Evolutionary conservation across 2,888 invertebrate genomes (phyloP), one percentile per base, ranked within the genome.

Genomic region (Erebia palarica): DNA sequence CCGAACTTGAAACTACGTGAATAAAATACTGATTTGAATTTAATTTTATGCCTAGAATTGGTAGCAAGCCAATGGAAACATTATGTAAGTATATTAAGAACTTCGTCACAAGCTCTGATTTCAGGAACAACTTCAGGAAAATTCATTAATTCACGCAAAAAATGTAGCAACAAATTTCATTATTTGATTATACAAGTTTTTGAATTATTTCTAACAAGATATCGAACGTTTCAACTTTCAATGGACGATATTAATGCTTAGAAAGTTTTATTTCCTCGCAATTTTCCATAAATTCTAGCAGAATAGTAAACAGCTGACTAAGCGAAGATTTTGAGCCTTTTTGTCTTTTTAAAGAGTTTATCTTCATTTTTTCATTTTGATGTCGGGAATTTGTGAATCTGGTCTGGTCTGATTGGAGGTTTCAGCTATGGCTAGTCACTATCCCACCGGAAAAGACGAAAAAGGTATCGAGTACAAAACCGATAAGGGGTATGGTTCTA

Each of bases 21-120:
- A 58, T 57, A 47, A 66, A 66, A 66, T 66, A 58, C 57, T 18
- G 47, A 66, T 57, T 66, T 47, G 58, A 21, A 66, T 65, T 65
- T 65, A 65, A 65, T 51, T 21, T 51, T 36, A 64, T 65, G 53
- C 21, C 65, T 36, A n/a, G 65, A 53, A 65, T 65, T 65, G 65
- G 53, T 65, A 65, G 9, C 1, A 42, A 10, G 65, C 65, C 65
- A 65, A 65, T 36, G 64, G 5, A 36, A 64, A 51, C 4, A 51
- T 27, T n/a, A 14, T 49, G 21, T 21, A 27, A 27, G 3, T 27
- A 27, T 27, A 27, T 27, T 27, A 27, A 49, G 58, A 58, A 5
- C 21, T 4, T 18, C 11, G 21, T 57, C 5, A 36, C 36, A 36
- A 36, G 36, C 36, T 36, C 36, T 36, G 36, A 36, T 7, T 36